Base-by-base conservation (phyloP, 2,113 vertebrate species). In the Thalassoma bifasciatum region DNA sequence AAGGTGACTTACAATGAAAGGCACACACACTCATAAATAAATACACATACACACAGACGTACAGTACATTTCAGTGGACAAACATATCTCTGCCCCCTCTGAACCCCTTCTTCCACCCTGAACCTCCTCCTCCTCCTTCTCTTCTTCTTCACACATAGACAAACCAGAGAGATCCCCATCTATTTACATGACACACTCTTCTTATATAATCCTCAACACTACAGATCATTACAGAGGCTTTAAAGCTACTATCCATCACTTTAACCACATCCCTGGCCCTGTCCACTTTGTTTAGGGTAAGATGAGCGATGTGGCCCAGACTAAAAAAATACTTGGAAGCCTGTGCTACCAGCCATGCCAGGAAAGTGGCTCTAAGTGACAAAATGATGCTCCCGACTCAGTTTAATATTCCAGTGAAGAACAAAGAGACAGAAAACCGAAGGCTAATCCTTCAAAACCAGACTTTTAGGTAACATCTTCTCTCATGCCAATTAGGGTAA, bases 241-340 rank as follows among this genome's bases (percentile, higher is more conserved):
- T 79, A 76, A 79, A 73, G 51, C 66, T 78, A 36, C 78, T 58
- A 70, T 87, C 76, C n/a, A 19, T 87, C 84, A 76, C 81, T 82
- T 88, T 65, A 79, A 70, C 85, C 37, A 49, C 64, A 75, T 82
- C 76, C 65, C 42, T 0, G 70, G 52, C 30, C 53, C 36, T 63
- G 65, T 87, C 73, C 70, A 78, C 84, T 77, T 76, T 89, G 86
- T 88, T 87, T 86, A 64, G 73, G 75, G 67, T 37, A 72, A 63
- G 58, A 64, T 74, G 81, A 74, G 44, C 11, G 67, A 88, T 78
- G 65, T 66, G 66, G 63, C 57, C 50, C 63, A 6, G n/a, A 44
- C 66, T 50, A 63, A 77, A 49, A 57, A 46, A 54, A 34, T 68
- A n/a, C 56, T 65, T 84, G 61, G 69, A 78, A 42, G 40, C 69